Conservation (phyloP, 2,113 vertebrate species). For the Caranx ignobilis region DNA sequence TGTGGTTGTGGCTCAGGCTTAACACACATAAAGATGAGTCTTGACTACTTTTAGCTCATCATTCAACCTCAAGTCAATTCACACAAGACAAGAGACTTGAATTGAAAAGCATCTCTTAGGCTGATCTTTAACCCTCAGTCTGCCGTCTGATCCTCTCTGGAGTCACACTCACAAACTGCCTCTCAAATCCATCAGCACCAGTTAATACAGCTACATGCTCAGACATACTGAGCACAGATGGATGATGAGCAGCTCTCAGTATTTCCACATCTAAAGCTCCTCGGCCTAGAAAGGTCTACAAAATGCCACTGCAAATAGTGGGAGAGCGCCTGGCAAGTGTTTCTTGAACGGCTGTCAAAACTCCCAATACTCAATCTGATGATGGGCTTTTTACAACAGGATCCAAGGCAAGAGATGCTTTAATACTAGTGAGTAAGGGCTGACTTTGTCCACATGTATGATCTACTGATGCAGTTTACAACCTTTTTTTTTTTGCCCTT, state of each 20-base stretch:
- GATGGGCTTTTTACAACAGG: slow-evolving; percentile 41
- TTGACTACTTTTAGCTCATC: slow-evolving; percentile 58
- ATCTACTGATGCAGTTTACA: slow-evolving; percentile 10
- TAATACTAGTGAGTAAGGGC: slow-evolving; percentile 17
- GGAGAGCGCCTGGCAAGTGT: slow-evolving; percentile 46
- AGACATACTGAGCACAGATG: slow-evolving; percentile 53
- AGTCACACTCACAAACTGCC: slow-evolving; percentile 45
- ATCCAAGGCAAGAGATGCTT: slow-evolving; percentile 28
- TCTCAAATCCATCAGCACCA: slow-evolving; percentile 65
- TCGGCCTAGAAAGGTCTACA: slow-evolving; percentile 30
- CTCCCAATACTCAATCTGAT: slow-evolving; percentile 28
- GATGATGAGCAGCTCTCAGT: slow-evolving; percentile 31
- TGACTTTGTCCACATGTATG: not conserved
- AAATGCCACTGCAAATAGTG: slow-evolving; percentile 49
- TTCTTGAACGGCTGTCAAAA: slow-evolving; percentile 51
- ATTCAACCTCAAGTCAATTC: slow-evolving; percentile 46
- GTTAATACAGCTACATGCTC: slow-evolving; percentile 55
- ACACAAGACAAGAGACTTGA: slow-evolving; percentile 18
- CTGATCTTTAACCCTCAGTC: slow-evolving; percentile 61
- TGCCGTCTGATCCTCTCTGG: slow-evolving; percentile 53
- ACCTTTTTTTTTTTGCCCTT: not conserved
- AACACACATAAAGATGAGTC: slow-evolving; percentile 11
- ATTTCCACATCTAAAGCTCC: slow-evolving; percentile 43
- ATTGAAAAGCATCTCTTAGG: slow-evolving; percentile 21
- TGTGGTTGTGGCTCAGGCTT: slow-evolving; percentile 4